A percentile compares a stretch with the other conserved stretches of the same genome.
Conservation (phyloP, 2,888 invertebrate species). For the Mellilla xanthometata region DNA sequence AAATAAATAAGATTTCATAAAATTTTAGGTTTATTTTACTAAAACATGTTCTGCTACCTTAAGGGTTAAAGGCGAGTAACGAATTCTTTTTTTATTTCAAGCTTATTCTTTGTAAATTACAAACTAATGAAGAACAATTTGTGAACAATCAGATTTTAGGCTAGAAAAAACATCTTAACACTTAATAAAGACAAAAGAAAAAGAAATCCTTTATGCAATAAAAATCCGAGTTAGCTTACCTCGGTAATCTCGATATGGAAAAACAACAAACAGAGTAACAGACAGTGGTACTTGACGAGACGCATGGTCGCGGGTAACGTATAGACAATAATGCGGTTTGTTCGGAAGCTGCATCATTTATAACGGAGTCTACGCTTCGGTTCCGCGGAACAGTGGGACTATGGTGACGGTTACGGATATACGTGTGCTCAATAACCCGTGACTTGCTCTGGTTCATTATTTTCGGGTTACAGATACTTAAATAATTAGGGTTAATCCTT, state of each 20-base stretch:
- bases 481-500: too few species aligned
- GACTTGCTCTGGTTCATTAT: constrained; percentile 9
- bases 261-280: constrained; percentile 45
- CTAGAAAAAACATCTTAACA: too few species aligned
- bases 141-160: too few species aligned
- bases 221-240: constrained; percentile 41
- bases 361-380: constrained; percentile 51
- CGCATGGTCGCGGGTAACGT: constrained; percentile 47
- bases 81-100: too few species aligned
- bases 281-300: constrained; percentile 39
- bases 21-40: too few species aligned
- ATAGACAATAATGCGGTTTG: constrained; percentile 38
- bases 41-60: too few species aligned
- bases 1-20: too few species aligned
- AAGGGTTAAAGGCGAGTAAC: too few species aligned
- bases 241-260: constrained; percentile 47
- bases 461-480: constrained; percentile 1
- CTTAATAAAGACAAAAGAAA: too few species aligned
- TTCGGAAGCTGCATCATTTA: constrained; percentile 40
- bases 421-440: constrained; percentile 13
- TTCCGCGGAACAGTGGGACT: constrained; percentile 27
- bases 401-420: constrained; percentile 23
- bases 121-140: too few species aligned
- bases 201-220: too few species aligned
- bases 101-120: too few species aligned